Percentiles rank a stretch among this genome's conserved stretches.
Conservation (phyloP, 2,797 vertebrate species). For the Xenentodon cancila region DNA sequence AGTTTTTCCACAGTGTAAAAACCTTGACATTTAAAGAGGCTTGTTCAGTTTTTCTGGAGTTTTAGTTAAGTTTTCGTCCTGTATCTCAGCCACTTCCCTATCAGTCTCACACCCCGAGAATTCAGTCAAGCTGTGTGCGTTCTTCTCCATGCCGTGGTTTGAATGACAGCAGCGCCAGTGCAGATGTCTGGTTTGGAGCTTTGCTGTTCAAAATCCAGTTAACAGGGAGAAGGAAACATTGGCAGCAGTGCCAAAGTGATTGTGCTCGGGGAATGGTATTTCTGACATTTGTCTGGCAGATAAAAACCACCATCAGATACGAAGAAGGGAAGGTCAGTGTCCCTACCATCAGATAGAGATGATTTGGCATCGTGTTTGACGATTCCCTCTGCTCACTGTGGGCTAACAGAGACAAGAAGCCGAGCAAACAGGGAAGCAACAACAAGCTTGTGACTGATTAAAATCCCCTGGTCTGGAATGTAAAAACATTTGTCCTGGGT, state of each 20-base stretch:
- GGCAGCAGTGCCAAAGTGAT: constrained; percentile 67
- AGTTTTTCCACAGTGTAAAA: background rate
- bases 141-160: constrained; percentile 38
- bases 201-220: constrained; percentile 35
- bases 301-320: constrained; percentile 81
- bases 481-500: constrained; percentile 8
- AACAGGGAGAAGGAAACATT: constrained; percentile 24
- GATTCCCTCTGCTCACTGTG: constrained; percentile 50
- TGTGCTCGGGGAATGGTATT: constrained; percentile 76
- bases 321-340: constrained; percentile 79
- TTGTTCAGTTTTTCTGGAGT: constrained; percentile 37
- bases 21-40: constrained; percentile 11
- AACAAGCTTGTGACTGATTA: constrained; percentile 11
- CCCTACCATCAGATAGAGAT: constrained; percentile 64
- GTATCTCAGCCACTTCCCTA: constrained; percentile 11
- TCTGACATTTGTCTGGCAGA: constrained; percentile 82
- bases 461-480: constrained; percentile 7
- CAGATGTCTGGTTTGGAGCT: constrained; percentile 57
- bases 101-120: constrained; percentile 28
- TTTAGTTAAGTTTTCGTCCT: constrained; percentile 30
- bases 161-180: constrained; percentile 72
- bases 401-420: constrained; percentile 39
- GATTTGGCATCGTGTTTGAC: constrained; percentile 69
- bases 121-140: constrained; percentile 32
- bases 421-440: constrained; percentile 3